Evolutionary conservation across 2,888 invertebrate species (phyloP).

Genomic region (Nudaria mundana): DNA sequence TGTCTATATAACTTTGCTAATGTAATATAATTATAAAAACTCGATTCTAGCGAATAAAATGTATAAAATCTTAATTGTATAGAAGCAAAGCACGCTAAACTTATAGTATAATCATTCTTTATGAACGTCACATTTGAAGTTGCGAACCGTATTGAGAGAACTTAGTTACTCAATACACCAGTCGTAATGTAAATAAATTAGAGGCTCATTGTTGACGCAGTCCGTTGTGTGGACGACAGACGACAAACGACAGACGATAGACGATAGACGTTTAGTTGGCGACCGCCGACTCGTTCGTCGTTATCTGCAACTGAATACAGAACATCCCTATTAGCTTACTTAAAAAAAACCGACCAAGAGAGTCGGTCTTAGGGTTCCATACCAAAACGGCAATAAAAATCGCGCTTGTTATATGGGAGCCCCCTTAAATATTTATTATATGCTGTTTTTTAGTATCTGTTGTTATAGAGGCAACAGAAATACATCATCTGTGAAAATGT

Average conservation of each 20-base stretch:
- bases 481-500: too few species aligned
- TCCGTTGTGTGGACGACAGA: conserved; percentile 41
- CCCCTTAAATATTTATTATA: too few species aligned
- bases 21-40: conserved; percentile 71
- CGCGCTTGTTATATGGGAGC: too few species aligned
- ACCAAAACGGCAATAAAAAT: too few species aligned
- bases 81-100: conserved; percentile 81
- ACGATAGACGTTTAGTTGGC: conserved; percentile 48
- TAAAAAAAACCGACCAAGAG: too few species aligned
- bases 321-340: too few species aligned
- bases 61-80: conserved; percentile 78
- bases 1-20: conserved; percentile 80
- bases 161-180: conserved; percentile 70
- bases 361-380: too few species aligned
- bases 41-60: conserved; percentile 77
- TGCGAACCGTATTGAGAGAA: conserved; percentile 68
- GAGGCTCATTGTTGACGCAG: conserved; percentile 62
- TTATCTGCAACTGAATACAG: conserved; percentile 48
- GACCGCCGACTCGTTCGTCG: conserved; percentile 55
- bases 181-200: conserved; percentile 72
- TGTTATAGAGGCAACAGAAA: too few species aligned
- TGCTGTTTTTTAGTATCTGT: too few species aligned
- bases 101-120: conserved; percentile 75
- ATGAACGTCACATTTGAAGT: conserved; percentile 67
- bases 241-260: conserved; percentile 30